phyloP scores from a whole-genome alignment of 2,888 invertebrate species.

The Synergus umbraculus region DNA sequence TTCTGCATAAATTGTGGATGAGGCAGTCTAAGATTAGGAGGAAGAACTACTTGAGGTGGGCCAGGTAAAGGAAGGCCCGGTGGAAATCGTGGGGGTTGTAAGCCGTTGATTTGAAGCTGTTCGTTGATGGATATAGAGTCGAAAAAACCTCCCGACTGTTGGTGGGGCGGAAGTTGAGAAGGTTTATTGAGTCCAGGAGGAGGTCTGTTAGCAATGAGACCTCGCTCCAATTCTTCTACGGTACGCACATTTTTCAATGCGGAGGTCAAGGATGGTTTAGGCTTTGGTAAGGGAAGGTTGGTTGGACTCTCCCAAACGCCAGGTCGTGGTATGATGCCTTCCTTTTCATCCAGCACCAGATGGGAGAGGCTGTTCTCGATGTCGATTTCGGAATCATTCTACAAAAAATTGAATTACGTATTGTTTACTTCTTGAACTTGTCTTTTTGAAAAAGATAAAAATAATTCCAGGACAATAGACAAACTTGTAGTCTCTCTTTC shows the following conservation, averaged over 20 bases:
- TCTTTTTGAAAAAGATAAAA: background rate
- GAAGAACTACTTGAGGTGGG: conserved; percentile 75
- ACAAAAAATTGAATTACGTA: conserved; percentile 27
- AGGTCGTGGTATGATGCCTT: conserved; percentile 76
- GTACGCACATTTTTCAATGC: conserved; percentile 83
- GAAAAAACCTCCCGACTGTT: conserved; percentile 63
- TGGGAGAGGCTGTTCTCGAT: conserved; percentile 80
- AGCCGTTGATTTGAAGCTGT: conserved; percentile 65
- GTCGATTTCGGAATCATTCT: conserved; percentile 70
- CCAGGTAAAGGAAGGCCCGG: conserved; percentile 71
- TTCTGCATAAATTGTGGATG: conserved; percentile 74
- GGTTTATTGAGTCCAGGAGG: conserved; percentile 65
- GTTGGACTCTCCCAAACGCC: conserved; percentile 78
- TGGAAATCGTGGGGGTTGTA: conserved; percentile 73
- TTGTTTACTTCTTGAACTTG: background rate
- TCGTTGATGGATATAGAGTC: conserved; percentile 65
- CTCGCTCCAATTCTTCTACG: conserved; percentile 86
- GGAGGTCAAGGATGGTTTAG: conserved; percentile 58
- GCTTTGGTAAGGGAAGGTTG: conserved; percentile 64
- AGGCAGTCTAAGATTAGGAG: conserved; percentile 77
- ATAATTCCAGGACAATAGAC: background rate
- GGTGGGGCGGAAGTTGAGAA: conserved; percentile 63
- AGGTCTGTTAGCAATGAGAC: conserved; percentile 80
- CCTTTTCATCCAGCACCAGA: conserved; percentile 81
- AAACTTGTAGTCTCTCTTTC: too few relatives aligned